Percentiles rank a stretch among this genome's conserved stretches.
Evolutionary conservation across 2,797 vertebrate genomes (phyloP).

Genomic region (Euphonia xanthogaster): DNA sequence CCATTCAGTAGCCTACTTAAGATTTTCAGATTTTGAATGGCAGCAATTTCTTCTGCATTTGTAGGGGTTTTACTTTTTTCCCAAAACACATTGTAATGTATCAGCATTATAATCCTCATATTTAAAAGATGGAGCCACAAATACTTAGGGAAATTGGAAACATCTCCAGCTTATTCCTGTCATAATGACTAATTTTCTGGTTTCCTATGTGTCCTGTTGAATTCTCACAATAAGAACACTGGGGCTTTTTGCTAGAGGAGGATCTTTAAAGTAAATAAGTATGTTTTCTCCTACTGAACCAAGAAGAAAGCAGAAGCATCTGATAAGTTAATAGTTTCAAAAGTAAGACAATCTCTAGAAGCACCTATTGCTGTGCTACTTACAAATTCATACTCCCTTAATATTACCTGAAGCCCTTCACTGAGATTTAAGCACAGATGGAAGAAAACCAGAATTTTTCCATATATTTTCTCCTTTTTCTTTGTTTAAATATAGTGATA

Average conservation of each 20-base stretch:
- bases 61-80: not conserved
- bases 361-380: not conserved
- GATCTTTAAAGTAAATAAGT: not conserved
- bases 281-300: not conserved
- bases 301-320: not conserved
- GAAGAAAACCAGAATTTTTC: not conserved
- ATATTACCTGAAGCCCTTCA: not conserved
- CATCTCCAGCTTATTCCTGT: not conserved
- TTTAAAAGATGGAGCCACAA: not conserved
- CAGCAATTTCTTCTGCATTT: not conserved
- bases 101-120: not conserved
- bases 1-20: not conserved
- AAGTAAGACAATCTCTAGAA: not conserved
- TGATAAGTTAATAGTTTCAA: not conserved
- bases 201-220: not conserved
- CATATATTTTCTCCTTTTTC: not conserved
- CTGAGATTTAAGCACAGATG: not conserved
- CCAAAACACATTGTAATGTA: not conserved
- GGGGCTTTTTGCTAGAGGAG: fast-evolving
- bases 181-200: not conserved
- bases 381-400: not conserved
- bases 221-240: not conserved
- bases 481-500: not conserved
- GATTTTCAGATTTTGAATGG: not conserved
- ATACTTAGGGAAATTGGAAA: not conserved